A percentile compares a stretch with the other conserved stretches of the same genome.
These are phyloP conservation scores for Limnothrissa miodon DNA, from an alignment of 2,113 vertebrate genomes.

Conservation along the genomic window DNA sequence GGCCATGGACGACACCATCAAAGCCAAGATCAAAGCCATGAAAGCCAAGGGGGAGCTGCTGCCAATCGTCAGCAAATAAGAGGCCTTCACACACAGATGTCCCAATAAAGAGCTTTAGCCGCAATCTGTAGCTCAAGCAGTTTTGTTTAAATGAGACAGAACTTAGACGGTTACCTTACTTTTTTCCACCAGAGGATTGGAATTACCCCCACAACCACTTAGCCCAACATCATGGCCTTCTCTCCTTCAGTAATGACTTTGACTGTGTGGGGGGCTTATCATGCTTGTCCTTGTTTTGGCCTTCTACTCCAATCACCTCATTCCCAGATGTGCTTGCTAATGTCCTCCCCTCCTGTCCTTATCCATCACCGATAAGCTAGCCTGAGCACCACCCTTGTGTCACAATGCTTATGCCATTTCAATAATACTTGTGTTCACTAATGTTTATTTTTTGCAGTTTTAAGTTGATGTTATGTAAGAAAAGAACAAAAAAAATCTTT, in stretches of 20 bases:
- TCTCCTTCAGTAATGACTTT: not conserved
- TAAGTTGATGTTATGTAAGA: not conserved
- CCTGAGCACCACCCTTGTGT: not conserved
- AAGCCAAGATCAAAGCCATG: constrained; percentile 64
- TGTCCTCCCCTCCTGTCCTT: not conserved
- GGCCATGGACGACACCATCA: constrained; percentile 65
- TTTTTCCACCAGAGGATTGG: no score
- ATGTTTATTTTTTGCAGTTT: constrained; percentile 12
- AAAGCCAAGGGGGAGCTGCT: constrained; percentile 63
- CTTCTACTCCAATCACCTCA: not conserved
- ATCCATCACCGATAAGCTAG: not conserved
- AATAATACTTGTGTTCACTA: not conserved
- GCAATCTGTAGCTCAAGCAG: no score
- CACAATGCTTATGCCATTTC: not conserved
- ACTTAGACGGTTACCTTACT: no score
- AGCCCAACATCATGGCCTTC: not conserved
- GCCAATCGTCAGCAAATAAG: constrained; percentile 58
- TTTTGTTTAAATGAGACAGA: no score
- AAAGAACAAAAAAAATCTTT: not conserved
- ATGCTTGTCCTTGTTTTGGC: not conserved
- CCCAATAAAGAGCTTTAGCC: no score
- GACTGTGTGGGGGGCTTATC: not conserved
- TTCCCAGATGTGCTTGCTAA: not conserved
- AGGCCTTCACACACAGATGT: not conserved
- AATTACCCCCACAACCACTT: not conserved